Percentiles rank a stretch among this genome's conserved stretches.
phyloP scores from a whole-genome alignment of 2,797 vertebrate species.

The Thripadectes ignobilis region DNA sequence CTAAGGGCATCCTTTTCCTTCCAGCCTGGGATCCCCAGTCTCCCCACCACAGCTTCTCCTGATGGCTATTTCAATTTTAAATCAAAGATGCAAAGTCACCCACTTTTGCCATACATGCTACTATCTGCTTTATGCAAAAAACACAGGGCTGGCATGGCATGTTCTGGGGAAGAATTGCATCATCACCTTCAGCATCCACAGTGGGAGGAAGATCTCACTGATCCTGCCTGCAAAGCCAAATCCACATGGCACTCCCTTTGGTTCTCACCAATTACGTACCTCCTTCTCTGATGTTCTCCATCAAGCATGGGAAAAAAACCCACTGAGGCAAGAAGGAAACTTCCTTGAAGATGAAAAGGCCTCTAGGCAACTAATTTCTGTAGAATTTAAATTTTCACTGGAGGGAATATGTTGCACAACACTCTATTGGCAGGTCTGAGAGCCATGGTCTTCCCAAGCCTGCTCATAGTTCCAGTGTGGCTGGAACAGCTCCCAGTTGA shows the following conservation, averaged over 20 bases:
- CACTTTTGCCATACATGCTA: background rate
- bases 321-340: background rate
- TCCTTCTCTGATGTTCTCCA: background rate
- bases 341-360: conserved; percentile 10
- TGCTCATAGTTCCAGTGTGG: background rate
- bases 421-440: background rate
- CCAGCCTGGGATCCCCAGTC: background rate
- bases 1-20: background rate
- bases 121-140: background rate
- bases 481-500: background rate
- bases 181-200: background rate
- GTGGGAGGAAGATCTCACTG: background rate
- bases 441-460: background rate
- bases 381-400: background rate
- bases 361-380: conserved; percentile 13
- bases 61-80: background rate
- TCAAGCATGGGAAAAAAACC: background rate
- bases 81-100: background rate
- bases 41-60: background rate
- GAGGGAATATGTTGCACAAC: background rate
- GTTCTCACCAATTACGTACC: background rate
- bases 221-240: background rate
- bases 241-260: background rate
- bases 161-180: background rate
- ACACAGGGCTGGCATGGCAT: background rate